Evolutionary conservation across 64 coral and sea anemone species (phyloP).

Genomic region (Montipora cactus): DNA sequence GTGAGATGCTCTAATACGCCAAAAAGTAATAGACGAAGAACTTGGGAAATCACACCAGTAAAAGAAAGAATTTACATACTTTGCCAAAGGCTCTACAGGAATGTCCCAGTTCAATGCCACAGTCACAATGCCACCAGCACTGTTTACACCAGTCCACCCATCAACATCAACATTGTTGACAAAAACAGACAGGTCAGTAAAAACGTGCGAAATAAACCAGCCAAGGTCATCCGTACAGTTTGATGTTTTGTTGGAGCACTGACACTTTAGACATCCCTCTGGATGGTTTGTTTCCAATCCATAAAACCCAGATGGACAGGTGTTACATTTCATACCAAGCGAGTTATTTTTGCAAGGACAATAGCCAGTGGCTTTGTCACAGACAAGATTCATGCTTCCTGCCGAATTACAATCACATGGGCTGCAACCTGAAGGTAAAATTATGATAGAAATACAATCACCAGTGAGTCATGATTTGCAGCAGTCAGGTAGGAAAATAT

Average conservation of each 20-base stretch:
- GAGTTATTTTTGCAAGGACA: slow-evolving; percentile 78
- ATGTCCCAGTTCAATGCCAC: neutral
- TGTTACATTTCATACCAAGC: slow-evolving; percentile 63
- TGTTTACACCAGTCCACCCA: slow-evolving; percentile 57
- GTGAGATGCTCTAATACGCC: too few relatives aligned
- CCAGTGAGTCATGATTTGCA: neutral
- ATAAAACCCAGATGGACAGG: slow-evolving; percentile 78
- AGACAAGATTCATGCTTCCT: slow-evolving; percentile 67
- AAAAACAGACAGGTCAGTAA: slow-evolving; percentile 27
- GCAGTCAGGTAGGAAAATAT: too few relatives aligned
- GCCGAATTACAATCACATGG: slow-evolving; percentile 76
- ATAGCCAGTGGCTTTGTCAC: slow-evolving; percentile 84
- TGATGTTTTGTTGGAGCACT: slow-evolving; percentile 83
- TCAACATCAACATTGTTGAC: slow-evolving; percentile 15
- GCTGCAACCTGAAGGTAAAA: slow-evolving; percentile 74
- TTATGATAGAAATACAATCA: neutral
- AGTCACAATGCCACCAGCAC: neutral
- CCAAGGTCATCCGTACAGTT: slow-evolving; percentile 66
- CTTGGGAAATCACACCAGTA: neutral
- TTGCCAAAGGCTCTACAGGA: neutral
- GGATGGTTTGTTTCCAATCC: slow-evolving; percentile 79
- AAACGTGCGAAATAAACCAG: slow-evolving; percentile 45
- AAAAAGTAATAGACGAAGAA: too few relatives aligned
- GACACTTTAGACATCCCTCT: slow-evolving; percentile 87
- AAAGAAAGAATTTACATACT: neutral